phyloP scores from a whole-genome alignment of 2,113 vertebrate genomes.

The Zonotrichia leucophrys region DNA sequence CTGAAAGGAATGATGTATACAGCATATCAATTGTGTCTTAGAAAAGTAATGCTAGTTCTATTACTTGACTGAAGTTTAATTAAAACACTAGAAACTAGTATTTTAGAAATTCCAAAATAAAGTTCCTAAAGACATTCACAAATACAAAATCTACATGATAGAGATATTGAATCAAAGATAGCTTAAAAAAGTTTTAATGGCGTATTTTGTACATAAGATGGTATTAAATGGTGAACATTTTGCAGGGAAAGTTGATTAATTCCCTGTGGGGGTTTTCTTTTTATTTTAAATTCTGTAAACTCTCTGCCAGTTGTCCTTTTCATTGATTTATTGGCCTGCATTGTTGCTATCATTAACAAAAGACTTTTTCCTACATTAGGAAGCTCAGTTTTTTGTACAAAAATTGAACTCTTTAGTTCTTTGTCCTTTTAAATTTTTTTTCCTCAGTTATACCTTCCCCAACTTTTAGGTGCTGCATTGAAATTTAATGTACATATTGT shows the following conservation, averaged over 20 bases:
- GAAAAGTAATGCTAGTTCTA: conserved; percentile 13
- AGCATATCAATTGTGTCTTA: conserved; percentile 30
- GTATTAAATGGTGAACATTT: background rate
- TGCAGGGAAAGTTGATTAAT: background rate
- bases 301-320: background rate
- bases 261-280: background rate
- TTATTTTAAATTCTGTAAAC: background rate
- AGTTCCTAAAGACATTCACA: background rate
- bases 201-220: fast-evolving
- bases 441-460: background rate
- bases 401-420: background rate
- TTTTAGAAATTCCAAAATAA: conserved; percentile 13
- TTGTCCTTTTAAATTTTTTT: background rate
- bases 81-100: background rate
- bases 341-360: background rate
- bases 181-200: background rate
- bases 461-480: background rate
- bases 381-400: background rate
- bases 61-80: conserved; percentile 30
- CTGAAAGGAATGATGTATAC: background rate
- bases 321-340: background rate
- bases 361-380: background rate
- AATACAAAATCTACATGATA: background rate
- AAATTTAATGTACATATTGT: background rate
- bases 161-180: background rate